These are phyloP conservation scores for Stegastes partitus DNA, from an alignment of 2,113 vertebrate genomes.

Conservation along the genomic window DNA sequence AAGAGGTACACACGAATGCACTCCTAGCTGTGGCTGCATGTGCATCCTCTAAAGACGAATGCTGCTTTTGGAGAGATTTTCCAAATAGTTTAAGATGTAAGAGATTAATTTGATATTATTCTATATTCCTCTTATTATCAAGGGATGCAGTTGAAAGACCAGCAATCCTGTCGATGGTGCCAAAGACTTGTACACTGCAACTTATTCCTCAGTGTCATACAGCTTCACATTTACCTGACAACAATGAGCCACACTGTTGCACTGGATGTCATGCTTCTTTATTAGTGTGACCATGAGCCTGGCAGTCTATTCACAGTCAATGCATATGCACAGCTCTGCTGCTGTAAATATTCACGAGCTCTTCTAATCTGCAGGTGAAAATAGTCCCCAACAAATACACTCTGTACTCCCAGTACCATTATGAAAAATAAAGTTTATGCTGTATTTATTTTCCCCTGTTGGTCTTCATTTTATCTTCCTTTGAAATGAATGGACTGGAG, in stretches of 20 bases:
- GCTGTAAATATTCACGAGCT: background rate
- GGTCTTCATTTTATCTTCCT: background rate
- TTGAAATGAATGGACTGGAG: slow-evolving; percentile 8
- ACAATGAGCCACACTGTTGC: background rate
- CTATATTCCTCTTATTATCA: background rate
- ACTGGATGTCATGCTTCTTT: background rate
- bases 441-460: background rate
- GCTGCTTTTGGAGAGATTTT: background rate
- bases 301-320: background rate
- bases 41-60: background rate
- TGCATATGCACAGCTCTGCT: background rate
- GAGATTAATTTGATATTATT: background rate
- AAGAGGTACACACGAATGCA: slow-evolving; percentile 21
- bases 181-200: too few relatives aligned
- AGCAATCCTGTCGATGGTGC: too few relatives aligned
- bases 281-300: background rate
- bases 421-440: background rate
- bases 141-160: background rate
- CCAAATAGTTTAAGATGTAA: background rate
- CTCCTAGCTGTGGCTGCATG: slow-evolving; percentile 5
- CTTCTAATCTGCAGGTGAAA: background rate
- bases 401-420: background rate
- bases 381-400: background rate
- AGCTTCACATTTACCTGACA: background rate
- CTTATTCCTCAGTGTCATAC: background rate